A percentile compares a stretch with the other conserved stretches of the same genome.
These are phyloP conservation scores for Alligator sinensis DNA, from an alignment of 2,113 vertebrate species.

Conservation along the genomic window DNA sequence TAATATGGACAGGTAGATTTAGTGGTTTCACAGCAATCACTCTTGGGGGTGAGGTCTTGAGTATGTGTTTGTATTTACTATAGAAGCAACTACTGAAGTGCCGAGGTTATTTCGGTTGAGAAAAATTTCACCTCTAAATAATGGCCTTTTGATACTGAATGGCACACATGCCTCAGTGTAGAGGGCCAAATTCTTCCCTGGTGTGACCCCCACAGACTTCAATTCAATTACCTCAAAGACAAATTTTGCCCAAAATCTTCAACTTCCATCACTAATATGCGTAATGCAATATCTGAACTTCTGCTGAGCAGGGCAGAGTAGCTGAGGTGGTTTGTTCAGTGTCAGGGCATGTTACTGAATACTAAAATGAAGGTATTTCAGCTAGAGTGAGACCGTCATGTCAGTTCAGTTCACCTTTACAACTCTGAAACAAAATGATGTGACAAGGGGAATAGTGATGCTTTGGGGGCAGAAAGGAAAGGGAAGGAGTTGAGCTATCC, in stretches of 20 bases:
- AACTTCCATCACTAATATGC: fast-evolving
- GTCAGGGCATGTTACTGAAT: fast-evolving
- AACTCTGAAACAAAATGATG: background rate
- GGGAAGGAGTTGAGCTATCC: background rate
- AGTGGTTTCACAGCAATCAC: background rate
- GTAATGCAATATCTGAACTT: background rate
- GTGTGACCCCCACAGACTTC: background rate
- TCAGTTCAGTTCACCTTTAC: background rate
- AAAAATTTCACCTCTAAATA: background rate
- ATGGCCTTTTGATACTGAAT: background rate
- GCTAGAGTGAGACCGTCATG: background rate
- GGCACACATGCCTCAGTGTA: background rate
- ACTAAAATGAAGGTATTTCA: background rate
- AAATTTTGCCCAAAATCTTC: background rate
- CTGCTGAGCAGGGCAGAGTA: background rate
- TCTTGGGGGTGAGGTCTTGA: background rate
- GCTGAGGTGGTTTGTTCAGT: background rate
- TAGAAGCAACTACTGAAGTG: background rate
- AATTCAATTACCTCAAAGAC: background rate
- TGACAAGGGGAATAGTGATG: background rate
- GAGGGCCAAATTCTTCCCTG: background rate
- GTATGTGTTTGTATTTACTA: background rate
- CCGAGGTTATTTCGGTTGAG: background rate
- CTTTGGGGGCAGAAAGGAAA: background rate
- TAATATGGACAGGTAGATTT: background rate